Evolutionary conservation across 2,888 invertebrate species (phyloP), one percentile per base, ranked within the genome.

Genomic region (Brenthis daphne): DNA sequence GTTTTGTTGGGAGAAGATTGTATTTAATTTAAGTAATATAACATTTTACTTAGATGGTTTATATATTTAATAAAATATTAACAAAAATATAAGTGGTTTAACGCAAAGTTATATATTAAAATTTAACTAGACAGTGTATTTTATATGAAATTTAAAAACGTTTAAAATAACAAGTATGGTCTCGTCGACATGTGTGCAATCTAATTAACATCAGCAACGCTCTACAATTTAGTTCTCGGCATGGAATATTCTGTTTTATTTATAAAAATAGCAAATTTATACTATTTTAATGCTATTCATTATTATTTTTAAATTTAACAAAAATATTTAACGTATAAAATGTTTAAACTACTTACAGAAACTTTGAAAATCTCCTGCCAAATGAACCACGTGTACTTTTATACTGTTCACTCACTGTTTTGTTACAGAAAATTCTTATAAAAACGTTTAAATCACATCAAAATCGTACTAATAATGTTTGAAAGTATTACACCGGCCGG

Each of bases 401-500:
- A 58, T 24, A 48, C 14, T 4, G 3, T 0, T 24, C 8, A 53
- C 63, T 53, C 63, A 53, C 6, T 37, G 33, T 3, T 5, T 6
- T 1, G n/a, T 20, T 33, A 33, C 1, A 3, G 24, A 16, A 57
- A 54, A 13, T 58, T 47, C 51, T 67, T 48, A 11, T 60, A 64
- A 24, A 33, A 24, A 66, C 20, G 64, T 68, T 58, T 57, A 54
- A 47, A 6, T 53, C 1, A 13, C 33, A 6, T 56, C 24, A 65
- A 69, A 65, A 73, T 72, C 70, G 72, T 70, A 54, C 70, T 61
- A 54, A 73, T 55, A 57, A 54, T 54, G 20, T 67, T 67, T 70
- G 64, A 66, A 66, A 66, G 51, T 51, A 37, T 33, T 48, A 66
- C 53, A 67, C 76, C 76, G 75, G 74, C 73, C 73, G 74, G 75